Evolutionary conservation across 2,888 invertebrate species (phyloP).

Genomic region (Dolomedes plantarius): DNA sequence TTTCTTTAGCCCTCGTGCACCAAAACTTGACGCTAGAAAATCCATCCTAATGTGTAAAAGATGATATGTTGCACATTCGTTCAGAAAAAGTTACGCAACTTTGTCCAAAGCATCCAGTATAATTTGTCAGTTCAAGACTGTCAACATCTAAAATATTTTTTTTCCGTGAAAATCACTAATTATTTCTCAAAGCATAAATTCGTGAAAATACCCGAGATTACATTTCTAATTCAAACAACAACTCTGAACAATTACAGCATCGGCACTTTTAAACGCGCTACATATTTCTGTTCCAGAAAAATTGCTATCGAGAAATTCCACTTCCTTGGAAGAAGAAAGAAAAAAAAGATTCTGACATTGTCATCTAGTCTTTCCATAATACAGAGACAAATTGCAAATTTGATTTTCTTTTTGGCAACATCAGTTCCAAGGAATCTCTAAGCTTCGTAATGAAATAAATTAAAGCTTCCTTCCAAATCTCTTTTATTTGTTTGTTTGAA

Average conservation of each 20-base stretch:
- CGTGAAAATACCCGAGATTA: not conserved
- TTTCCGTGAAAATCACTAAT: not conserved
- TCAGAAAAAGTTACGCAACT: too few species aligned
- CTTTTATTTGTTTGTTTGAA: not conserved
- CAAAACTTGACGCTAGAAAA: too few species aligned
- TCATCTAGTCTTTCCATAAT: constrained; percentile 9
- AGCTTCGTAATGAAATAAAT: constrained; percentile 10
- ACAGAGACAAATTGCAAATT: constrained; percentile 12
- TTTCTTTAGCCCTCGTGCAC: too few species aligned
- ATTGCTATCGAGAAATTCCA: not conserved
- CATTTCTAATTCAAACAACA: not conserved
- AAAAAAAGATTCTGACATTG: not conserved
- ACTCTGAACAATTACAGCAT: not conserved
- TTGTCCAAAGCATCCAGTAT: too few species aligned
- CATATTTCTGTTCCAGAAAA: not conserved
- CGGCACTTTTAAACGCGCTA: not conserved
- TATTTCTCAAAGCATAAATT: not conserved
- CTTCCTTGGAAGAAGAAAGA: not conserved
- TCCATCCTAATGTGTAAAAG: too few species aligned
- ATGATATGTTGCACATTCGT: too few species aligned
- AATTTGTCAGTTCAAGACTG: too few species aligned
- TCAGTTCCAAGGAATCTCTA: not conserved
- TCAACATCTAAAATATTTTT: too few species aligned
- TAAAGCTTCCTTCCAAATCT: not conserved
- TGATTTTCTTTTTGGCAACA: constrained; percentile 7